Evolutionary conservation across 2,888 invertebrate genomes (phyloP).

Genomic region (Alentia gelatinosa): DNA sequence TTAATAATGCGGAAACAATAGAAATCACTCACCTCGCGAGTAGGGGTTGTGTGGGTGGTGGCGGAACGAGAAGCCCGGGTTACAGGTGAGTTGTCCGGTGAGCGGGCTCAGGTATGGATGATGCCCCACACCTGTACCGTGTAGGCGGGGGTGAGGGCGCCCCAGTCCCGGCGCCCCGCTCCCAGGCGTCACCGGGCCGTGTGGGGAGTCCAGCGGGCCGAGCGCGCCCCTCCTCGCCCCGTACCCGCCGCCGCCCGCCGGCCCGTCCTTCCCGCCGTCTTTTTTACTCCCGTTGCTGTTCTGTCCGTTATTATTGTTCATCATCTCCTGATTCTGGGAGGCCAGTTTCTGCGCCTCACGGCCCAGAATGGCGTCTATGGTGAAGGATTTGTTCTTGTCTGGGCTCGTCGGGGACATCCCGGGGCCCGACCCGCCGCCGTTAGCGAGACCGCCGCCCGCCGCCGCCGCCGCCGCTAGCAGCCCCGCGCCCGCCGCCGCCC

Average conservation of each 20-base stretch:
- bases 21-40: neutral
- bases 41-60: conserved; percentile 24
- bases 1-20: neutral
- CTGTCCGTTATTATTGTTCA: neutral
- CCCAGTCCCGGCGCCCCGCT: neutral
- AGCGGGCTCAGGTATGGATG: neutral
- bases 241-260: neutral
- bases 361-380: conserved; percentile 54
- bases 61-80: conserved; percentile 27
- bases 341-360: neutral
- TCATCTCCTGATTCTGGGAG: neutral
- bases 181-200: neutral
- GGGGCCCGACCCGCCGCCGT: neutral
- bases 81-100: conserved; percentile 38
- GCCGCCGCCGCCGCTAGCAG: neutral
- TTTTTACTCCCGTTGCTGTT: neutral
- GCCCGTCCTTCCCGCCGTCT: neutral
- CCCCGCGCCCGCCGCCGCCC: neutral
- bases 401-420: neutral
- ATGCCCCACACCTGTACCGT: neutral
- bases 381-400: conserved; percentile 47
- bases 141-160: conserved; percentile 24
- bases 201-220: neutral
- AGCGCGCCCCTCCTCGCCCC: neutral
- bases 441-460: neutral